Base-by-base conservation (phyloP, 2,888 invertebrate genomes). In the Caenorhabditis auriculariae region DNA sequence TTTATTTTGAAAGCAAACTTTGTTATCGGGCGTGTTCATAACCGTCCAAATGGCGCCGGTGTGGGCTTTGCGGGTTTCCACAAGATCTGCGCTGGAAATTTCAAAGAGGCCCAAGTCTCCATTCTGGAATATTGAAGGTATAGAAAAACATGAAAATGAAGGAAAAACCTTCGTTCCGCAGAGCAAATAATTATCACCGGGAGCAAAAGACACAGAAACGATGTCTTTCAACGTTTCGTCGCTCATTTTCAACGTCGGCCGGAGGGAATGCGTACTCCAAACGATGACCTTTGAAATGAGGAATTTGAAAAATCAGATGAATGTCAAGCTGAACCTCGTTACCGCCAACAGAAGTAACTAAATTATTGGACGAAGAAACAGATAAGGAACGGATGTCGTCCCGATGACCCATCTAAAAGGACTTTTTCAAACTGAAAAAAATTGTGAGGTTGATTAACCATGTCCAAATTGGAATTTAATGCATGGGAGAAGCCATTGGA, bases 161-260 rank as follows among this genome's bases (percentile, higher is more conserved):
- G n/a, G n/a, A n/a, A n/a, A n/a, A n/a, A 85, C 88, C 82, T 91
- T 91, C 66, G 91, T 87, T 3, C 93, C 96, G 47, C 90, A 87
- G 50, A 98, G 84, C 39, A 91, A 88, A 85, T 95, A 91, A 15
- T 92, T 87, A 84, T 98, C 95, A 19, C 89, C 90, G 19, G 93
- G 92, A 21, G 90, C 90, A 85, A 95, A 93, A 67, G 88, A 85
- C 2, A 88, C 85, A 60, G 88, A 86, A 52, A 89, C 84, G 7
- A 91, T 88, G 24, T 78, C 75, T 23, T 56, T 62, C 55, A 80
- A 57, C 76, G 90, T 89, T 29, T 87, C 87, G 56, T 88, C 85
- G 81, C 77, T 79, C 52, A 91, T 85, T 0, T 90, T 90, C 49
- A 90, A 86, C 19, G 90, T 84, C 70, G 90, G 89, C 42, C 87